phyloP scores from a whole-genome alignment of 1,140 invertebrate genomes.

The Tetragonula clypearis region DNA sequence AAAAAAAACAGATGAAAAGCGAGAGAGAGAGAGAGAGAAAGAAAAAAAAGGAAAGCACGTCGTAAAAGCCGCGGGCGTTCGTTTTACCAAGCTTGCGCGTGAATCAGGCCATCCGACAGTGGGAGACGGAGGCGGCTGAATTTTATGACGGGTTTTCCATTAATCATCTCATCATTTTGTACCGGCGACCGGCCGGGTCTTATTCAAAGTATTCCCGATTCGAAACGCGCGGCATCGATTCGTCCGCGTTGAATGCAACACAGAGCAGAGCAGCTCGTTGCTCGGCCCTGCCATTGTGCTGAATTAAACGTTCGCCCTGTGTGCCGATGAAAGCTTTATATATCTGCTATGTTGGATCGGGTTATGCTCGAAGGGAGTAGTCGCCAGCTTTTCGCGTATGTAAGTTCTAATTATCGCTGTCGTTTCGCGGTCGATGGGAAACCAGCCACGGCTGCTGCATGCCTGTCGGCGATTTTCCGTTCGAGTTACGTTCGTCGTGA shows the following conservation, averaged over 20 bases:
- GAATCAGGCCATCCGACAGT: conserved; percentile 18
- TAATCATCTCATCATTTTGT: conserved; percentile 53
- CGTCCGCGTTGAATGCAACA: conserved; percentile 49
- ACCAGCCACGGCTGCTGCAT: not conserved
- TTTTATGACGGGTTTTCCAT: conserved; percentile 52
- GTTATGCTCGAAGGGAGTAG: conserved; percentile 16
- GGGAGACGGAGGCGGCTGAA: not conserved
- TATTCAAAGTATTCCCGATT: conserved; percentile 45
- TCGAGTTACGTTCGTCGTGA: not conserved
- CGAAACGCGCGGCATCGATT: conserved; percentile 48
- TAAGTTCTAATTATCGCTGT: conserved; percentile 35
- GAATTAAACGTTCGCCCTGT: conserved; percentile 45
- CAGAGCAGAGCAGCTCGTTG: conserved; percentile 3
- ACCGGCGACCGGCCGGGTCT: conserved; percentile 13
- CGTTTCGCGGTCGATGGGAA: conserved; percentile 9
- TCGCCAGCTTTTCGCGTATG: not conserved
- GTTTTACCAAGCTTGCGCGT: conserved; percentile 12
- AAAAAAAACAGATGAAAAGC: not conserved
- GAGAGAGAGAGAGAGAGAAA: not conserved
- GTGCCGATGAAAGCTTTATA: conserved; percentile 35
- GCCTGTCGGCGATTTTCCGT: not conserved
- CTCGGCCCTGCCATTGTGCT: conserved; percentile 32
- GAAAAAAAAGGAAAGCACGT: not conserved
- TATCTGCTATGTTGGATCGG: conserved; percentile 11
- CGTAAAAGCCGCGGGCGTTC: conserved; percentile 34